These are phyloP conservation scores for Stylophora pistillata DNA, from an alignment of 64 coral and sea anemone species.

Conservation along the genomic window DNA sequence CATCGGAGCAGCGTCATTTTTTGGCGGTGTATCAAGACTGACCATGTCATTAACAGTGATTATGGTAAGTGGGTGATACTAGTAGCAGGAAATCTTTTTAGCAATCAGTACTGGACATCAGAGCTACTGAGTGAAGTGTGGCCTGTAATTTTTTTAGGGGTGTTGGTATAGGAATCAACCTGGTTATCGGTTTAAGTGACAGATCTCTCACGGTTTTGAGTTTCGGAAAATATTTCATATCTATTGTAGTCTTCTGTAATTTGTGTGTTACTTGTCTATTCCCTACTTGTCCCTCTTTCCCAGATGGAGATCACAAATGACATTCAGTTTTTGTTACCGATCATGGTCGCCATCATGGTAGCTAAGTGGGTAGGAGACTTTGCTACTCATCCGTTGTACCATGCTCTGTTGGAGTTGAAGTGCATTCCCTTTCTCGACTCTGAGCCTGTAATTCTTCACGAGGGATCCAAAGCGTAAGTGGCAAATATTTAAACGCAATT, in stretches of 20 bases:
- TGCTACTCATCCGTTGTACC: slow-evolving; percentile 91
- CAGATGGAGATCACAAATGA: slow-evolving; percentile 99
- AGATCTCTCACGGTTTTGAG: no score
- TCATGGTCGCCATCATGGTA: slow-evolving; percentile 99
- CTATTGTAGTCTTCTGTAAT: no score
- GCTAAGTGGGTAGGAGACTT: slow-evolving; percentile 99
- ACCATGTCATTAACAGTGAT: slow-evolving; percentile 99
- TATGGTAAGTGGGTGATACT: slow-evolving; percentile 63
- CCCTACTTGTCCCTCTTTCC: background rate
- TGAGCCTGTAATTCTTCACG: slow-evolving; percentile 92
- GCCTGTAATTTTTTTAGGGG: no score
- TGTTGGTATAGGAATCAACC: no score
- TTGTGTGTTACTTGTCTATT: background rate
- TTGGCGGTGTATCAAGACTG: slow-evolving; percentile 95
- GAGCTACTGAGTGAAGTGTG: no score
- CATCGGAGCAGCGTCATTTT: slow-evolving; percentile 97
- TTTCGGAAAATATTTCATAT: no score
- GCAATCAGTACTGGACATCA: no score
- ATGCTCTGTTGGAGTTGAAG: slow-evolving; percentile 91
- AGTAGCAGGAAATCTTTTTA: no score
- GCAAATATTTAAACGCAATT: background rate
- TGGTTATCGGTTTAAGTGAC: no score
- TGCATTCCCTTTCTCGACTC: slow-evolving; percentile 97
- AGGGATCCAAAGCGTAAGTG: slow-evolving; percentile 76
- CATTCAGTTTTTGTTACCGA: slow-evolving; percentile 96